phyloP scores from a whole-genome alignment of 2,888 invertebrate genomes.

The Melanotus villosus region DNA sequence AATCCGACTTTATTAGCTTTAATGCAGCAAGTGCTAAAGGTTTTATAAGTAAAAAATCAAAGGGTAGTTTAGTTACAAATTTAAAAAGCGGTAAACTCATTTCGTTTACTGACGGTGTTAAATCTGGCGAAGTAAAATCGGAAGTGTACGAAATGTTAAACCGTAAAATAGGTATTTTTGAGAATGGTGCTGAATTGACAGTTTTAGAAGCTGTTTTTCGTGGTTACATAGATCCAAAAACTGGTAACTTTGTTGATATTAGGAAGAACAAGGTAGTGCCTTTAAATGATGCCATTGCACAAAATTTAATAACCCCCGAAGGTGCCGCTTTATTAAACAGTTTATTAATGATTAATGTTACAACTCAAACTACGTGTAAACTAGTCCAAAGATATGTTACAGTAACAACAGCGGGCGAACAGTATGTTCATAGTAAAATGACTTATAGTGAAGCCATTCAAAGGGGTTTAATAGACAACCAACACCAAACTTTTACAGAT shows the following conservation, averaged over 20 bases:
- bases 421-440: conserved; percentile 72
- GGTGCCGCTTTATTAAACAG: conserved; percentile 90
- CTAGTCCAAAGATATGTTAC: conserved; percentile 87
- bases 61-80: conserved; percentile 80
- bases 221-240: conserved; percentile 89
- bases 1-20: conserved; percentile 86
- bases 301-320: conserved; percentile 87
- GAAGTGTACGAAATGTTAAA: conserved; percentile 90
- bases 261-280: conserved; percentile 81
- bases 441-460: conserved; percentile 85
- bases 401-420: conserved; percentile 76
- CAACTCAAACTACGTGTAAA: conserved; percentile 89
- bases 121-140: conserved; percentile 84
- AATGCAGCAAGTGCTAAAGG: conserved; percentile 86
- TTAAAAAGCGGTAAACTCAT: conserved; percentile 82
- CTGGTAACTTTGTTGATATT: conserved; percentile 87
- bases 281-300: conserved; percentile 88
- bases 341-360: conserved; percentile 88
- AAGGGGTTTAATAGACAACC: conserved; percentile 85
- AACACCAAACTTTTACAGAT: conserved; percentile 82
- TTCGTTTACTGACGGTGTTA: conserved; percentile 84
- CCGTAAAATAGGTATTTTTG: conserved; percentile 85
- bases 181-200: conserved; percentile 81
- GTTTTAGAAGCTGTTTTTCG: conserved; percentile 92
- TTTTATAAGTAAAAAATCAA: conserved; percentile 80